Percentiles rank a stretch among this genome's conserved stretches.
phyloP scores from a whole-genome alignment of 2,113 vertebrate genomes.

The Pseudopodoces humilis region DNA sequence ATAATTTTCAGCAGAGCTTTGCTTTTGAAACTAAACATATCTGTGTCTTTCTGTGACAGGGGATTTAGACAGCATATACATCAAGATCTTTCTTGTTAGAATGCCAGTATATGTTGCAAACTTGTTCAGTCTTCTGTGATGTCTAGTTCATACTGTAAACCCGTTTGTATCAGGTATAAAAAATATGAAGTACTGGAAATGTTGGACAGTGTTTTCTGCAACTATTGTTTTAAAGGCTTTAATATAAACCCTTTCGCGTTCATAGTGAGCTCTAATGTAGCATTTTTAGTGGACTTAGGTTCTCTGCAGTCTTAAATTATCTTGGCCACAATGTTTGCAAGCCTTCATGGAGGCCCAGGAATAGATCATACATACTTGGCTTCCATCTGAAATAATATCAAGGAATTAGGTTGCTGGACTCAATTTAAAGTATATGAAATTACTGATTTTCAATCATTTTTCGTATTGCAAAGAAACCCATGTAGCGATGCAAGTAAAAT shows the following conservation, averaged over 20 bases:
- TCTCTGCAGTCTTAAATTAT: not conserved
- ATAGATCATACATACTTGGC: not conserved
- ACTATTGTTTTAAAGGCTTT: not conserved
- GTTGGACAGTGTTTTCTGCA: not conserved
- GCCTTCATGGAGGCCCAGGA: not conserved
- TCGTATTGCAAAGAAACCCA: not conserved
- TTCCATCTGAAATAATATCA: not conserved
- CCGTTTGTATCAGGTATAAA: not conserved
- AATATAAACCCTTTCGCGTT: not conserved
- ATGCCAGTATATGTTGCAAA: not conserved
- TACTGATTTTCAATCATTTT: not conserved
- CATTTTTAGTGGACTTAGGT: not conserved
- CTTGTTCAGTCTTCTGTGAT: not conserved
- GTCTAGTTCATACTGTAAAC: not conserved
- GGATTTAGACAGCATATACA: not conserved
- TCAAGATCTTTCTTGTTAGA: not conserved
- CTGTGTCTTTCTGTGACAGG: not conserved
- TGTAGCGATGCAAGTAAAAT: not conserved
- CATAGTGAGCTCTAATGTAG: not conserved
- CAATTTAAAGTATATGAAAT: not conserved
- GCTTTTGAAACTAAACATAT: not conserved
- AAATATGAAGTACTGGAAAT: not conserved
- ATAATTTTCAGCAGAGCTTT: conserved; percentile 5
- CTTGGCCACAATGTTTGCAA: not conserved
- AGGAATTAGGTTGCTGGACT: not conserved